Evolutionary conservation across 2,888 invertebrate genomes (phyloP), one percentile per base, ranked within the genome.

Genomic region (Dusona sp.): DNA sequence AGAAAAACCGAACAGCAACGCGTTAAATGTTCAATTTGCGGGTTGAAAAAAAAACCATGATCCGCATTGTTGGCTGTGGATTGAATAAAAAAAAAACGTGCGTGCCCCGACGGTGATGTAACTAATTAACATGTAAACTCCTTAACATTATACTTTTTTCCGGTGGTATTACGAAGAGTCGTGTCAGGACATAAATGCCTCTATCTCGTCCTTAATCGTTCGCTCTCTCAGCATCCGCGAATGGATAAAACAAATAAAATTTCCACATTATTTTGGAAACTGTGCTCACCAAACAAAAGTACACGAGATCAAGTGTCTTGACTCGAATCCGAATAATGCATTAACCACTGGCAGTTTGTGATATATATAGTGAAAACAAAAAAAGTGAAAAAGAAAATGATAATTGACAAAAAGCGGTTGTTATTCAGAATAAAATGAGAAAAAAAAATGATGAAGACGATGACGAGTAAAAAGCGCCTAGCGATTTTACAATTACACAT

Each of bases 321-420:
- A 85, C 90, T 89, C 86, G 88, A 89, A 90, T 87, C 82, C 86
- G 74, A 80, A 87, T 87, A 89, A 90, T 90, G 90, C 90, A 89
- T 87, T 90, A 86, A 85, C 92, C 91, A 91, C 92, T 92, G 92
- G 92, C 92, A 93, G 93, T 94, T 94, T 94, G 94, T 94, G 94
- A 94, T 94, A 94, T 94, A 94, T 93, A 93, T 93, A 94, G 93
- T 92, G 90, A 93, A 92, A 91, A 88, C 82, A 88, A 90, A 86
- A 70, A 85, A 87, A 88, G 90, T 90, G 89, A 88, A 92, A 90
- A 90, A 90, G 89, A 87, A 90, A 90, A 86, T 83, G 83, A 87
- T 78, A 85, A 88, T 38, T 77, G 54, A 86, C 61, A 33, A 83
- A 87, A 87, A 84, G 90, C 90, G 85, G 82, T 89, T 87, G 88